Evolutionary conservation across 2,888 invertebrate species (phyloP).

Genomic region (Agrotis exclamationis): DNA sequence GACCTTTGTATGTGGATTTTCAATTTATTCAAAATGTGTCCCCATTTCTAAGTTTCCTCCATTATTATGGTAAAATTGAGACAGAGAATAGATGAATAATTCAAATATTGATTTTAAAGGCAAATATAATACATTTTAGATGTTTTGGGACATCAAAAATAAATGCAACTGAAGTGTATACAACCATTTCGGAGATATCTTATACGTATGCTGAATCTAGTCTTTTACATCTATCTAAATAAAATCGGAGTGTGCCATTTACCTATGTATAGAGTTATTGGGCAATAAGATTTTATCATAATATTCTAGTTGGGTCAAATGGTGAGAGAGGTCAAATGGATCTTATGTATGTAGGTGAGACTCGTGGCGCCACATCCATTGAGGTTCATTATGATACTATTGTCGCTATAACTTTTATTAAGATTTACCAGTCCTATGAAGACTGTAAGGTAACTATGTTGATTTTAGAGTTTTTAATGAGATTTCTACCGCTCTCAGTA

Average conservation of each 20-base stretch:
- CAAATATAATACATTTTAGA: slow-evolving; percentile 1
- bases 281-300: slow-evolving; percentile 27
- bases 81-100: slow-evolving; percentile 30
- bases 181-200: background rate
- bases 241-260: slow-evolving; percentile 9
- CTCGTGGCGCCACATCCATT: slow-evolving; percentile 32
- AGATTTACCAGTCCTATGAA: background rate
- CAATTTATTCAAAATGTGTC: slow-evolving; percentile 36
- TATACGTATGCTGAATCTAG: background rate
- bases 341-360: slow-evolving; percentile 15
- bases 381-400: slow-evolving; percentile 10
- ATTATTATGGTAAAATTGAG: slow-evolving; percentile 26
- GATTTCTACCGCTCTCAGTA: too few relatives aligned
- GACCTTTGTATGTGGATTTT: slow-evolving; percentile 15
- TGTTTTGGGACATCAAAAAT: background rate
- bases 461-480: too few relatives aligned
- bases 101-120: background rate
- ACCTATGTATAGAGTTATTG: slow-evolving; percentile 3
- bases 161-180: background rate
- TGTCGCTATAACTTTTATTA: slow-evolving; percentile 9
- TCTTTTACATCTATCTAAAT: background rate
- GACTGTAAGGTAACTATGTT: too few relatives aligned
- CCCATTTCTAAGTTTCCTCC: slow-evolving; percentile 30
- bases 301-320: slow-evolving; percentile 28
- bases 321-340: slow-evolving; percentile 37